Conservation (phyloP, 2,113 vertebrate species). For the Jacana jacana region DNA sequence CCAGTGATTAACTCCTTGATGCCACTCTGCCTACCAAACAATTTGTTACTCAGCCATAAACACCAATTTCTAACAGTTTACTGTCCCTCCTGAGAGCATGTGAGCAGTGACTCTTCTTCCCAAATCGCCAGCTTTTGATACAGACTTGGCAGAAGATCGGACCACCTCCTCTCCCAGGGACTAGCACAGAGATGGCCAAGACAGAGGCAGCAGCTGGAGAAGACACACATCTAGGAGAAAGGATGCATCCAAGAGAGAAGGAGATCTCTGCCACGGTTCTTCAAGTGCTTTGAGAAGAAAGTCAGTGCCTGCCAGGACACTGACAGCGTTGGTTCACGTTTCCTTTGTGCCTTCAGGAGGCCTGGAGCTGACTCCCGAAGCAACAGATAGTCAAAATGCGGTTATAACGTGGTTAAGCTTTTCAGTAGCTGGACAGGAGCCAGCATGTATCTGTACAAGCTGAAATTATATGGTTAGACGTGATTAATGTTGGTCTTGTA, state of each 20-base stretch:
- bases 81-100: not conserved
- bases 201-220: not conserved
- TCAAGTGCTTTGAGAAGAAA: not conserved
- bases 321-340: accelerated
- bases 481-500: not conserved
- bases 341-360: not conserved
- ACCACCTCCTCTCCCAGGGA: not conserved
- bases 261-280: not conserved
- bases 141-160: not conserved
- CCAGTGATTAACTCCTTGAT: slow-evolving; percentile 45
- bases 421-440: not conserved
- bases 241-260: not conserved
- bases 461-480: not conserved
- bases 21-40: not conserved
- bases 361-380: not conserved
- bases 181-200: not conserved
- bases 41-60: not conserved
- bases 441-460: not conserved
- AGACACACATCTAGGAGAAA: not conserved
- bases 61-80: not conserved
- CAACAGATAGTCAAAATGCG: not conserved
- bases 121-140: not conserved
- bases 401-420: not conserved
- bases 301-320: not conserved
- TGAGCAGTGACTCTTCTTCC: not conserved